These are phyloP conservation scores for Thamnaconus septentrionalis DNA, from an alignment of 2,113 vertebrate genomes.

Conservation along the genomic window DNA sequence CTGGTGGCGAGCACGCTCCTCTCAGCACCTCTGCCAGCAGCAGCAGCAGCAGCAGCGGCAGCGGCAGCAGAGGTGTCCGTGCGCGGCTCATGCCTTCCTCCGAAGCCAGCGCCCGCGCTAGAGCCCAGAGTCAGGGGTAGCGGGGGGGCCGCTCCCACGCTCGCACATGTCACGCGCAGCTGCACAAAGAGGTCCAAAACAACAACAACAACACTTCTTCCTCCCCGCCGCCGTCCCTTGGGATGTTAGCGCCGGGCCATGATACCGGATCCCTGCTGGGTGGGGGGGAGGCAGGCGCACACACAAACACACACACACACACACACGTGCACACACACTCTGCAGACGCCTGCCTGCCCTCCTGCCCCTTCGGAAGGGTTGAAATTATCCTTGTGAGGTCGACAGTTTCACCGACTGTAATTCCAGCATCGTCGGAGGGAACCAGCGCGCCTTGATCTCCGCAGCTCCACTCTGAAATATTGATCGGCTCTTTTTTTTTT, in stretches of 20 bases:
- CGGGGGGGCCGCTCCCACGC: slow-evolving; percentile 26
- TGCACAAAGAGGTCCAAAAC: slow-evolving; percentile 40
- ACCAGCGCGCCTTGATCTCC: slow-evolving; percentile 48
- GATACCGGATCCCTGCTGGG: slow-evolving; percentile 13
- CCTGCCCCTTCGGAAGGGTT: slow-evolving; percentile 20
- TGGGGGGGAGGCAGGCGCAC: slow-evolving; percentile 5
- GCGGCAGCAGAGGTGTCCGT: slow-evolving; percentile 63
- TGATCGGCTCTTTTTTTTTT: slow-evolving; percentile 49
- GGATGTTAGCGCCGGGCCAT: slow-evolving; percentile 41
- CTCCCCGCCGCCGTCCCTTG: slow-evolving; percentile 15
- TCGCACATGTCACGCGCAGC: slow-evolving; percentile 48
- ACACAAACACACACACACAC: too few relatives aligned
- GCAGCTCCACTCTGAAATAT: slow-evolving; percentile 38
- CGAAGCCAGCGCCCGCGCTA: slow-evolving; percentile 47
- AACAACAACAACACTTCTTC: slow-evolving; percentile 43
- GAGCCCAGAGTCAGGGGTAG: slow-evolving; percentile 28
- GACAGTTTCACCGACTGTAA: slow-evolving; percentile 27
- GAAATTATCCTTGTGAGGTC: slow-evolving; percentile 33
- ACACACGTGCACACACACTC: slow-evolving; percentile 26
- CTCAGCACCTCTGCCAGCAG: slow-evolving; percentile 73
- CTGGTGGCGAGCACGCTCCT: slow-evolving; percentile 66
- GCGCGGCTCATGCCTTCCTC: slow-evolving; percentile 77
- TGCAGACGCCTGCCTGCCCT: slow-evolving; percentile 6
- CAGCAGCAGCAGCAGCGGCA: slow-evolving; percentile 79
- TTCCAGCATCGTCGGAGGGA: slow-evolving; percentile 46